phyloP scores from a whole-genome alignment of 2,797 vertebrate species.

The Betta splendens region DNA sequence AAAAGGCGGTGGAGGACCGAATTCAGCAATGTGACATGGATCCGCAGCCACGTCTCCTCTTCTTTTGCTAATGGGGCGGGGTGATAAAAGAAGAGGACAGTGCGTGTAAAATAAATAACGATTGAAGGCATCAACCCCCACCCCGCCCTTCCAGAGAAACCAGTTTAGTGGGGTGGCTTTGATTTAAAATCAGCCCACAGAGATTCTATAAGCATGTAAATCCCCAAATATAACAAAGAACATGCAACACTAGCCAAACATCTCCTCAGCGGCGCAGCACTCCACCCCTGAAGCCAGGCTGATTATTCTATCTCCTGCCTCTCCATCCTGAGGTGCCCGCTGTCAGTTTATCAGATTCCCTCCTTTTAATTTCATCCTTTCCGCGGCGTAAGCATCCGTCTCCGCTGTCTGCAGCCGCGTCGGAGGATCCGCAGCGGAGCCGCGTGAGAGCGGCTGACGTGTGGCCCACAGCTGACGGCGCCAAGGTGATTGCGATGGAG shows the following conservation, averaged over 20 bases:
- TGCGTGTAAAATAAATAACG: too few species aligned
- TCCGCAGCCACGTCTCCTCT: slow-evolving; percentile 28
- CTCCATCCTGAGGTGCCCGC: slow-evolving; percentile 74
- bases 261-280: slow-evolving; percentile 46
- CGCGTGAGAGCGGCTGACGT: slow-evolving; percentile 57
- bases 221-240: slow-evolving; percentile 50
- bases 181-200: slow-evolving; percentile 22
- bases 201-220: slow-evolving; percentile 42
- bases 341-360: slow-evolving; percentile 75
- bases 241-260: slow-evolving; percentile 50
- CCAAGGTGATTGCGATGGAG: slow-evolving; percentile 47
- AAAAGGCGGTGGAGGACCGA: slow-evolving; percentile 14
- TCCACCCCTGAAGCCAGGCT: slow-evolving; percentile 61
- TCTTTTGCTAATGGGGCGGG: too few species aligned
- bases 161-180: too few species aligned
- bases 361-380: slow-evolving; percentile 78
- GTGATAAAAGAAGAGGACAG: too few species aligned
- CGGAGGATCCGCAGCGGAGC: slow-evolving; percentile 55
- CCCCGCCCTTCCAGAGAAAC: too few species aligned
- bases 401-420: slow-evolving; percentile 66
- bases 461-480: slow-evolving; percentile 60
- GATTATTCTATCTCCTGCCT: slow-evolving; percentile 66
- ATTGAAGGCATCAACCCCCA: too few species aligned
- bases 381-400: slow-evolving; percentile 75
- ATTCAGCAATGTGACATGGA: slow-evolving; percentile 40